A percentile compares a stretch with the other conserved stretches of the same genome.
Conservation (phyloP, 2,113 vertebrate genomes). For the Cynopterus brachyotis region DNA sequence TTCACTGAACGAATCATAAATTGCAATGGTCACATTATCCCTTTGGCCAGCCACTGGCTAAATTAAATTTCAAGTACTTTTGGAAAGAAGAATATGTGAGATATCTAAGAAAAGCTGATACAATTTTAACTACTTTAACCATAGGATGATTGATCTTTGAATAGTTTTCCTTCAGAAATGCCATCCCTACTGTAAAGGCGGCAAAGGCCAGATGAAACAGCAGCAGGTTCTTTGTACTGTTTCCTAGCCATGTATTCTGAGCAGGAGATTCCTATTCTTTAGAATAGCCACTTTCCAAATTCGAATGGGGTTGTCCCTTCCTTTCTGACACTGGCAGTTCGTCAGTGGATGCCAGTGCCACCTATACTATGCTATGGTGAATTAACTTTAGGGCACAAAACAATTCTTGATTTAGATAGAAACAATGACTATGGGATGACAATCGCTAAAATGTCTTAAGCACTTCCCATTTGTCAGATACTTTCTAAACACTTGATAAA, state of each 20-base stretch:
- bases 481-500: not conserved
- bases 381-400: not conserved
- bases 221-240: not conserved
- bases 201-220: not conserved
- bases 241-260: not conserved
- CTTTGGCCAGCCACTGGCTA: not conserved
- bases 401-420: not conserved
- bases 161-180: not conserved
- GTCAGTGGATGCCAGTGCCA: not conserved
- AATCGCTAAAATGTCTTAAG: not conserved
- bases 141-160: not conserved
- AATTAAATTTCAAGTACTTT: not conserved
- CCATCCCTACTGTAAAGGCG: not conserved
- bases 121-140: not conserved
- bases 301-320: not conserved
- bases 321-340: not conserved
- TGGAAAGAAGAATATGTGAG: not conserved
- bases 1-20: not conserved
- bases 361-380: not conserved
- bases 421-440: not conserved
- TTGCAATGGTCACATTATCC: not conserved
- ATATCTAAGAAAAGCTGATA: not conserved
- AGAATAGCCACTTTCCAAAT: not conserved
- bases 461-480: not conserved
- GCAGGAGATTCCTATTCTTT: not conserved